Base-by-base conservation (phyloP, 2,888 invertebrate genomes). In the Tetragonisca angustula region DNA sequence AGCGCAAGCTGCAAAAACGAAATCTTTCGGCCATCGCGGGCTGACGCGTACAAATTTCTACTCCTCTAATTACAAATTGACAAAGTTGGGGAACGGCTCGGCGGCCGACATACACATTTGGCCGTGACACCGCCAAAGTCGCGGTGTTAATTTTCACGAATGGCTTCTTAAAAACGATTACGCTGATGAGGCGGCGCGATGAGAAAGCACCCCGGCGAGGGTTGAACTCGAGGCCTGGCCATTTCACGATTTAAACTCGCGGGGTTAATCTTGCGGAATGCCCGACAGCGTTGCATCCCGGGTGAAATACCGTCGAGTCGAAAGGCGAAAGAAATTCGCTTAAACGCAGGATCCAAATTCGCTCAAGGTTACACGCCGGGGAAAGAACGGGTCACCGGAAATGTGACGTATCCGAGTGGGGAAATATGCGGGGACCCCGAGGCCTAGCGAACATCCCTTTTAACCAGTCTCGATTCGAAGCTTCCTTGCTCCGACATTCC, bases 211-310 rank as follows among this genome's bases (percentile, higher is more conserved):
- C 19, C 9, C 67, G 68, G 27, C n/a, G 65, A 17, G 13, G 19
- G 21, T 52, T 69, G 21, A 27, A 69, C 21, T 32, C 27, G 27
- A 52, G 27, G 27, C 50, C 3, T 68, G 19, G 27, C 32, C 71
- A 43, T 43, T 43, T 43, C 2, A 56, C 73, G 70, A 87, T 89
- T 86, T 87, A 84, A 86, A 72, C 83, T 80, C 50, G 77, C 78
- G 75, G 70, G 81, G 85, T 89, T 89, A 89, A 89, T 89, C 89
- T 87, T 81, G 70, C 52, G 87, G 83, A 87, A 87, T 82, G 83
- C 74, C 80, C 32, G 67, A 84, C 85, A 79, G 56, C 15, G 56
- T 59, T 59, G 24, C n/a, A 59, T 59, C 80, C 76, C 36, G 24
- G 43, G 67, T 83, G 83, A 89, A 87, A 88, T 87, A 78, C 59